Percentiles rank a stretch among this genome's conserved stretches.
Conservation (phyloP, 1,140 invertebrate species). For the Pachyrhynchus sulphureomaculatus region DNA sequence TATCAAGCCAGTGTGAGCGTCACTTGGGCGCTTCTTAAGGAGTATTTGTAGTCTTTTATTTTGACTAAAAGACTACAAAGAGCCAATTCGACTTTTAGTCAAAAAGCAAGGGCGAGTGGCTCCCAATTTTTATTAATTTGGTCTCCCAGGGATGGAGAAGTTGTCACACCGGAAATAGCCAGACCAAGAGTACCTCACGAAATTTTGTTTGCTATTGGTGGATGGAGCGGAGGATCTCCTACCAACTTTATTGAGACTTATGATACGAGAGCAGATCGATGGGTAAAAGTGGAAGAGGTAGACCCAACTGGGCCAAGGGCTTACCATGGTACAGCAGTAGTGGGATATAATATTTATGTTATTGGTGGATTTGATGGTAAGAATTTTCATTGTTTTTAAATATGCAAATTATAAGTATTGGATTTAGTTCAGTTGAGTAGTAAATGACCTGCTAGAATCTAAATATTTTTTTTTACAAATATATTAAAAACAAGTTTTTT, state of each 20-base stretch:
- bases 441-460: background rate
- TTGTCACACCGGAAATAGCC: constrained; percentile 64
- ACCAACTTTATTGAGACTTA: constrained; percentile 77
- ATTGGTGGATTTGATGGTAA: constrained; percentile 70
- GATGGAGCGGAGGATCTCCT: constrained; percentile 71
- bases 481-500: too few species aligned
- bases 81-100: constrained; percentile 20
- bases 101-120: background rate
- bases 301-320: constrained; percentile 66
- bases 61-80: background rate
- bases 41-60: too few species aligned
- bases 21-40: too few species aligned
- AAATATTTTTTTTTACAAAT: too few species aligned
- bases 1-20: too few species aligned
- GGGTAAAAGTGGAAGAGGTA: constrained; percentile 65
- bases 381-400: too few species aligned
- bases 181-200: constrained; percentile 68
- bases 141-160: constrained; percentile 55
- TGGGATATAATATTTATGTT: constrained; percentile 66
- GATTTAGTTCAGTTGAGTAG: too few species aligned
- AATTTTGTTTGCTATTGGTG: constrained; percentile 72
- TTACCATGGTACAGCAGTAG: constrained; percentile 71
- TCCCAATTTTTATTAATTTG: constrained; percentile 34
- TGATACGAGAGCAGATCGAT: constrained; percentile 74
- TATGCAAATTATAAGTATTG: too few species aligned